Percentiles rank a stretch among this genome's conserved stretches.
These are phyloP conservation scores for Anguilla pacifica DNA, from an alignment of 2,797 vertebrate species.

Conservation along the genomic window DNA sequence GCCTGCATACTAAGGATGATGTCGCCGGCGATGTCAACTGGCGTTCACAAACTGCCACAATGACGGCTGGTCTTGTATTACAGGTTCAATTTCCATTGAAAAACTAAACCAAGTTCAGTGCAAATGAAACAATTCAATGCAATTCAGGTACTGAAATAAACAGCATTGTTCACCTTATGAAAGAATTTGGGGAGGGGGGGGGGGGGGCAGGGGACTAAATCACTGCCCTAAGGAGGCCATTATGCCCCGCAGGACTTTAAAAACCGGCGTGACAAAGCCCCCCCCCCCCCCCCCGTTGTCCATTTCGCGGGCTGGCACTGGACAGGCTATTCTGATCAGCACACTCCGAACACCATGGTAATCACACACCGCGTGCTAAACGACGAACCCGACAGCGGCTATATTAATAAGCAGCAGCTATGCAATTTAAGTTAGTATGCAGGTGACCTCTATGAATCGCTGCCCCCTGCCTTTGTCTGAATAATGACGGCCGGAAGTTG, in stretches of 20 bases:
- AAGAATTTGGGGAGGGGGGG: not conserved
- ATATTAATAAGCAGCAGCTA: too few species aligned
- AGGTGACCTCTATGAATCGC: too few species aligned
- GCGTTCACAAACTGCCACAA: too few species aligned
- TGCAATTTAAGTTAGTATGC: too few species aligned
- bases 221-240: not conserved
- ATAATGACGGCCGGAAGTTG: too few species aligned
- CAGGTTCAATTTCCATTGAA: not conserved
- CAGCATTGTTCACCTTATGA: not conserved
- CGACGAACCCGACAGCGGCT: too few species aligned
- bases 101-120: not conserved
- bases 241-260: not conserved
- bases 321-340: not conserved
- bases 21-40: not conserved
- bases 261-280: not conserved
- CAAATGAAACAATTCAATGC: not conserved
- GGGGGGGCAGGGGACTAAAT: not conserved
- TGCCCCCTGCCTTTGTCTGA: too few species aligned
- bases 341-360: too few species aligned
- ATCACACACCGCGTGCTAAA: too few species aligned
- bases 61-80: not conserved
- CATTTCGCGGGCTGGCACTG: not conserved
- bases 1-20: not conserved
- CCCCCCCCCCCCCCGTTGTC: not conserved
- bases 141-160: not conserved